phyloP scores from a whole-genome alignment of 2,113 vertebrate genomes.

The Motacilla alba region DNA sequence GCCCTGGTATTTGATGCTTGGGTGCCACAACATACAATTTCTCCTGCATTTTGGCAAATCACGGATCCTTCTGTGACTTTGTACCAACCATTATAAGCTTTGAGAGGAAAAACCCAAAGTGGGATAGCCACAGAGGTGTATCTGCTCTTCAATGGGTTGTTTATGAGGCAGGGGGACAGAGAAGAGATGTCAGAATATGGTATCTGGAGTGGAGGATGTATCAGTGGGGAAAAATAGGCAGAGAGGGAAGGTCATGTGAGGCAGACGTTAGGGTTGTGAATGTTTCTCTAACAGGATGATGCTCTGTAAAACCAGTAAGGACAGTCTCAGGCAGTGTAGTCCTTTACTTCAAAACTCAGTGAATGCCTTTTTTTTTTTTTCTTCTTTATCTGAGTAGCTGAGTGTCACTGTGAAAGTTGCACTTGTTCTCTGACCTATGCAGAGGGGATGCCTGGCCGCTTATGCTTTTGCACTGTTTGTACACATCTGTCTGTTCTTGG shows the following conservation, averaged over 20 bases:
- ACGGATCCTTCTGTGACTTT: background rate
- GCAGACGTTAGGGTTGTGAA: background rate
- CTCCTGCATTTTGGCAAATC: background rate
- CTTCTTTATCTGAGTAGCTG: background rate
- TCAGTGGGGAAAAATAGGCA: background rate
- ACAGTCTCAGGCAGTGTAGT: background rate
- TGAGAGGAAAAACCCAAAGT: too few species aligned
- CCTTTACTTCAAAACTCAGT: background rate
- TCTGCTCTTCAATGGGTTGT: fast-evolving
- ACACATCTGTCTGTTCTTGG: background rate
- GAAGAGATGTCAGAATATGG: background rate
- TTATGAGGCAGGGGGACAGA: background rate
- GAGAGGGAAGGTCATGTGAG: background rate
- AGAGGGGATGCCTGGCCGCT: background rate
- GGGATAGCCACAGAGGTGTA: background rate
- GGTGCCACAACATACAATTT: background rate
- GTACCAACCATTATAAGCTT: background rate
- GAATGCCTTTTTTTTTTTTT: background rate
- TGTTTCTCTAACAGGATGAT: background rate
- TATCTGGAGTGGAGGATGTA: background rate
- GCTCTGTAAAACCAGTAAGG: background rate
- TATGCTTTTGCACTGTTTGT: background rate
- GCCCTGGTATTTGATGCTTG: background rate
- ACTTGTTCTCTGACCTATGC: background rate
- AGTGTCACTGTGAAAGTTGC: background rate